Percentiles rank a stretch among this genome's conserved stretches.
Evolutionary conservation across 2,113 vertebrate genomes (phyloP).

Genomic region (Anoura caudifer): DNA sequence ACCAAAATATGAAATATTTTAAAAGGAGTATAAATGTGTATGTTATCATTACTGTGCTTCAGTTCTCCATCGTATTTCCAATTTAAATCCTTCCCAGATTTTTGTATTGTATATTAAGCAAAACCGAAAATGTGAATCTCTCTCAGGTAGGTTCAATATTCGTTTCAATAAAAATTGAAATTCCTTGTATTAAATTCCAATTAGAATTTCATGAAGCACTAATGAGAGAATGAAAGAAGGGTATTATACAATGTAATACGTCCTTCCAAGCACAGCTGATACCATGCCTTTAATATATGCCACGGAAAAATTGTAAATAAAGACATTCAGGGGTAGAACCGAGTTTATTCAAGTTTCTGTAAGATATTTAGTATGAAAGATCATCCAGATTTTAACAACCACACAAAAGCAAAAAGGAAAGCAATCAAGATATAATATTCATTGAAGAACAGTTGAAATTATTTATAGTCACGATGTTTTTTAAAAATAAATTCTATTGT

Average conservation of each 20-base stretch:
- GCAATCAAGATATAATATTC: neutral
- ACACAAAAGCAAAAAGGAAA: neutral
- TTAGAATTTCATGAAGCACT: conserved; percentile 58
- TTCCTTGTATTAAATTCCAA: conserved; percentile 48
- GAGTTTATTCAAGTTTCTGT: conserved; percentile 50
- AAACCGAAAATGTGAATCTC: neutral
- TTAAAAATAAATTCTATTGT: conserved; percentile 67
- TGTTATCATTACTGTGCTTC: neutral
- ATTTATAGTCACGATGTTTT: conserved; percentile 27
- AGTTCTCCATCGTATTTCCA: neutral
- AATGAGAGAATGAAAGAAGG: neutral
- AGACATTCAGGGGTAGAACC: neutral
- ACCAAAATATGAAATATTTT: neutral
- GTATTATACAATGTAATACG: conserved; percentile 50
- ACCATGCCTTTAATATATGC: conserved; percentile 62
- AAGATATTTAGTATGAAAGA: neutral
- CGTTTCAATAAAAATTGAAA: conserved; percentile 54
- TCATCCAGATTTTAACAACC: neutral
- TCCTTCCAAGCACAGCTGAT: conserved; percentile 63
- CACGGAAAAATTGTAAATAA: conserved; percentile 67
- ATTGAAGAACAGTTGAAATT: neutral
- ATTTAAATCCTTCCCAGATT: conserved; percentile 32
- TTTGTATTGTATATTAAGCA: neutral
- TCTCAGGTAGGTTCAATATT: conserved; percentile 14
- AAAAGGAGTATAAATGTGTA: conserved; percentile 18